Evolutionary conservation across 1,140 invertebrate species (phyloP).

Genomic region (Drosophila sucinea): DNA sequence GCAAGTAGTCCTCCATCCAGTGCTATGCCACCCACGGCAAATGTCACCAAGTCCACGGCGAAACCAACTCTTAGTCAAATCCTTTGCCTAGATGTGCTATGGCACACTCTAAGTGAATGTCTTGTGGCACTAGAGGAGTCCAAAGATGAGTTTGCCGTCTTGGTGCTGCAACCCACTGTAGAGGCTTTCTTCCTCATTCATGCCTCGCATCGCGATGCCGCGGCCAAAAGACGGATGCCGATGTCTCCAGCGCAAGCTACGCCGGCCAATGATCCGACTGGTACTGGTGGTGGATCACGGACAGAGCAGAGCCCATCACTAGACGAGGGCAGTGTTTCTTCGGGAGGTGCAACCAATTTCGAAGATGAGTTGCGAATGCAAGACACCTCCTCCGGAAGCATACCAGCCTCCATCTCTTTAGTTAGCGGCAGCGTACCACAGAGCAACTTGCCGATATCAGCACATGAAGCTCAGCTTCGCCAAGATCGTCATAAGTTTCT

Average conservation of each 20-base stretch:
- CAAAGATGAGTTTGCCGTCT: slow-evolving; percentile 95
- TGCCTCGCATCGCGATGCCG: slow-evolving; percentile 85
- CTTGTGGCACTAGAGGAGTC: slow-evolving; percentile 92
- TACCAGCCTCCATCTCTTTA: background rate
- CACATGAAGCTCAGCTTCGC: slow-evolving; percentile 63
- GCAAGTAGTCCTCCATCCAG: background rate
- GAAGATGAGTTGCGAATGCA: slow-evolving; percentile 59
- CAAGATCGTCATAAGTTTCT: slow-evolving; percentile 90
- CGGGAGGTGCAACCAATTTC: background rate
- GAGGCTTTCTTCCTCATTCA: slow-evolving; percentile 97
- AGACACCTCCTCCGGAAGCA: slow-evolving; percentile 43
- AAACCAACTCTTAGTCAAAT: slow-evolving; percentile 88
- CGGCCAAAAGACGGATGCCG: slow-evolving; percentile 37
- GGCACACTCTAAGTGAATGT: slow-evolving; percentile 92
- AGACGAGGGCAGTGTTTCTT: slow-evolving; percentile 46
- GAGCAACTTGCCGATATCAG: slow-evolving; percentile 28
- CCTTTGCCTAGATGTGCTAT: slow-evolving; percentile 89
- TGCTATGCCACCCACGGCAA: background rate
- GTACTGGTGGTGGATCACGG: background rate
- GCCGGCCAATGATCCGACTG: background rate
- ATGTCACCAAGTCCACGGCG: slow-evolving; percentile 23
- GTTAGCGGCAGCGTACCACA: background rate
- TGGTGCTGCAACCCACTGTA: slow-evolving; percentile 96
- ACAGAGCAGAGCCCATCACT: slow-evolving; percentile 49
- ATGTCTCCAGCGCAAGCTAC: background rate